Percentiles rank a stretch among this genome's conserved stretches.
These are phyloP conservation scores for Microcebus murinus DNA, from an alignment of 2,113 vertebrate species.

Conservation along the genomic window DNA sequence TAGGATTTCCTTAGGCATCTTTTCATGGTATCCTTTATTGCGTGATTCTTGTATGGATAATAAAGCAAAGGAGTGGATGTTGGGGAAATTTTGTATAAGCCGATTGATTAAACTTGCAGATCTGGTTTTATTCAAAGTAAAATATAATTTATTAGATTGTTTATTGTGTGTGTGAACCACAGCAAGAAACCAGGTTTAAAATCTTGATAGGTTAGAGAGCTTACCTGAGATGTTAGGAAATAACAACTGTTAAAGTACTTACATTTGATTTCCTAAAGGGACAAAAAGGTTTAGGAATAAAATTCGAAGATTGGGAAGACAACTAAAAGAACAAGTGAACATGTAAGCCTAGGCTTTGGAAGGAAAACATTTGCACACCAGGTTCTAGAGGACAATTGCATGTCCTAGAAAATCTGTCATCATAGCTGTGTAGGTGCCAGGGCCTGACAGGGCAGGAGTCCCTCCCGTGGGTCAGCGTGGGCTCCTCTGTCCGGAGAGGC, in stretches of 20 bases:
- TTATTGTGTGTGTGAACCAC: neutral
- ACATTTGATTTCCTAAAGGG: neutral
- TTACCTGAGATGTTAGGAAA: constrained; percentile 23
- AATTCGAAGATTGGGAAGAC: neutral
- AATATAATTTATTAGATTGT: neutral
- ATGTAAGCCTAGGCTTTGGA: neutral
- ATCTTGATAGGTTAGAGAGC: neutral
- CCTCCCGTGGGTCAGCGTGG: neutral
- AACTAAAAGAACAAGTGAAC: constrained; percentile 1
- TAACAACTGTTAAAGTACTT: neutral
- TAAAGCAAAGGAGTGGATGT: neutral
- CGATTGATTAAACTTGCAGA: constrained; percentile 6
- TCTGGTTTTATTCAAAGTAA: constrained; percentile 28
- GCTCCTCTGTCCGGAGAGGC: neutral
- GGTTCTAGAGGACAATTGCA: neutral
- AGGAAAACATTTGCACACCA: neutral
- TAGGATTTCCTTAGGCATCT: neutral
- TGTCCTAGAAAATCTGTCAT: neutral
- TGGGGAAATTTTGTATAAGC: constrained; percentile 7
- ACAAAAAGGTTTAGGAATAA: neutral
- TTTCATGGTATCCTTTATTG: constrained; percentile 9
- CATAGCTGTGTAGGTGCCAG: neutral
- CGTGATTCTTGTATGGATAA: neutral
- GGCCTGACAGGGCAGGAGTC: neutral
- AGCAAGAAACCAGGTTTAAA: constrained; percentile 30